Conservation (phyloP, 2,888 invertebrate genomes). For the Stratiomys singularior region DNA sequence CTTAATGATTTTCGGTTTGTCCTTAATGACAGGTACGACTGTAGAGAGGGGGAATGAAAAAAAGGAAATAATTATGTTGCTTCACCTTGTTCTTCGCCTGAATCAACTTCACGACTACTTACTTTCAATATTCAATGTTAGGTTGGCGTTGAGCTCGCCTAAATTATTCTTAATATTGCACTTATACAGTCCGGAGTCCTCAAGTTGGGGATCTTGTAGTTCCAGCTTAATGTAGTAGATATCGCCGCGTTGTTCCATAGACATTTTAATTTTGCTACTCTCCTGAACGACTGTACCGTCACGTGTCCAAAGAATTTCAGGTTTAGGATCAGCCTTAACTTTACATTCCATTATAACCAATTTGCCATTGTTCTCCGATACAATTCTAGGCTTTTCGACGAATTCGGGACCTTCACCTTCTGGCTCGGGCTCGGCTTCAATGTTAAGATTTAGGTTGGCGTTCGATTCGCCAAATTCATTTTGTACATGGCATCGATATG, state of each 20-base stretch:
- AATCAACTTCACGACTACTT: slow-evolving; percentile 64
- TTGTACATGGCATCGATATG: slow-evolving; percentile 92
- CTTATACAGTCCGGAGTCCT: slow-evolving; percentile 97
- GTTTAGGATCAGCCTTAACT: slow-evolving; percentile 84
- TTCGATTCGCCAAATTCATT: slow-evolving; percentile 97
- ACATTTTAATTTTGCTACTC: slow-evolving; percentile 82
- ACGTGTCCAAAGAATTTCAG: slow-evolving; percentile 84
- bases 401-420: slow-evolving; percentile 96
- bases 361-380: slow-evolving; percentile 85
- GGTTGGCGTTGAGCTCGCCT: slow-evolving; percentile 96
- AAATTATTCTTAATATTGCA: slow-evolving; percentile 96
- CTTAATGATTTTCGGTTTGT: slow-evolving; percentile 90
- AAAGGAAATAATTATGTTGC: not conserved
- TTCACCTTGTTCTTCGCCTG: not conserved
- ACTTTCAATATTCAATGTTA: slow-evolving; percentile 98
- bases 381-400: slow-evolving; percentile 88
- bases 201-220: slow-evolving; percentile 88
- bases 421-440: slow-evolving; percentile 95
- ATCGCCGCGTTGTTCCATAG: slow-evolving; percentile 80
- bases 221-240: slow-evolving; percentile 89
- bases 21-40: slow-evolving; percentile 94
- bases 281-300: slow-evolving; percentile 83
- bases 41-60: slow-evolving; percentile 53
- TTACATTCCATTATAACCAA: slow-evolving; percentile 89
- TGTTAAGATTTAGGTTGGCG: slow-evolving; percentile 95